Conservation (phyloP, 92 coral and sea anemone species). For the Micromussa lordhowensis region DNA sequence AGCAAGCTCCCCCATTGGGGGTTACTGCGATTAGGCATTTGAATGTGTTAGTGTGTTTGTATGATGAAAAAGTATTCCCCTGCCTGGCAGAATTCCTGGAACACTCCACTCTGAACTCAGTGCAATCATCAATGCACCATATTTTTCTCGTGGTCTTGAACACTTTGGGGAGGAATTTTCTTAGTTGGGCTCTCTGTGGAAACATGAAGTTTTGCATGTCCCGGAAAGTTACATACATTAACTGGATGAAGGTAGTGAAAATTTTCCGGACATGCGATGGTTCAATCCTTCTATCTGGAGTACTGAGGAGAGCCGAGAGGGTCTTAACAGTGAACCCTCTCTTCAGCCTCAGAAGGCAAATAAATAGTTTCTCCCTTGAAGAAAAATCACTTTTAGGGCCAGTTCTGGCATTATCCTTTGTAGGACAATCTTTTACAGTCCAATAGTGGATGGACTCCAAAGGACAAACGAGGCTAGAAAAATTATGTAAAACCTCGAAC, state of each 20-base stretch:
- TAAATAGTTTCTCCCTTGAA: constrained; percentile 50
- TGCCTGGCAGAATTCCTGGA: no score
- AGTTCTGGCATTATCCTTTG: constrained; percentile 33
- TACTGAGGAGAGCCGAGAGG: constrained; percentile 48
- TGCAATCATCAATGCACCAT: no score
- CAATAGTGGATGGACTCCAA: constrained; percentile 35
- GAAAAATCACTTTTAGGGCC: constrained; percentile 53
- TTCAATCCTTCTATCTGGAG: constrained; percentile 57
- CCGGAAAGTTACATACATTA: constrained; percentile 59
- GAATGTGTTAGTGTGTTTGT: no score
- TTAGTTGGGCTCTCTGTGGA: no score
- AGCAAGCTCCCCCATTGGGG: no score
- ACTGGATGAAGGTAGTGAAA: constrained; percentile 72
- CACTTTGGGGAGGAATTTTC: no score
- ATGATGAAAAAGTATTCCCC: no score
- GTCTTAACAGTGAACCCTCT: constrained; percentile 56
- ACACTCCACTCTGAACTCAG: no score
- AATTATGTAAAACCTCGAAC: no score
- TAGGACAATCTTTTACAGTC: constrained; percentile 41
- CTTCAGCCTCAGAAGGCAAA: constrained; percentile 53
- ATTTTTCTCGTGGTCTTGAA: no score
- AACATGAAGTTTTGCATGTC: constrained; percentile 64
- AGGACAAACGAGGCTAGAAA: background rate
- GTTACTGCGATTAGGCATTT: no score
- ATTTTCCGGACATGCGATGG: constrained; percentile 52